A percentile compares a stretch with the other conserved stretches of the same genome.
Conservation (phyloP, 2,888 invertebrate genomes). For the Endomychus coccineus region DNA sequence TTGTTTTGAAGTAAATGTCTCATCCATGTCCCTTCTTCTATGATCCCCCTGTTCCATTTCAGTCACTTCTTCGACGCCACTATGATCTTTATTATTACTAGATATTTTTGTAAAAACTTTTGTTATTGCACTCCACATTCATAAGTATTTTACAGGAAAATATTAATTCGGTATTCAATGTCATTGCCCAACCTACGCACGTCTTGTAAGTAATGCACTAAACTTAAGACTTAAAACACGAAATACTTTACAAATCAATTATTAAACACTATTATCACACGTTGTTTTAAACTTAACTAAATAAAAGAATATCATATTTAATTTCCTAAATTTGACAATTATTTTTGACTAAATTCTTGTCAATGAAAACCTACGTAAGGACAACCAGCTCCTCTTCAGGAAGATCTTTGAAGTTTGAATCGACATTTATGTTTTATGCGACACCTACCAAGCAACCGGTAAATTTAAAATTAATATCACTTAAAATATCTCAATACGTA, state of each 20-base stretch:
- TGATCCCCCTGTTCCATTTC: constrained; percentile 38
- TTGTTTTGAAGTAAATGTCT: constrained; percentile 59
- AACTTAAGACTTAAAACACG: too few relatives aligned
- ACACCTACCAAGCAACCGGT: too few relatives aligned
- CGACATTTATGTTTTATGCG: too few relatives aligned
- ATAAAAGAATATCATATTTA: not conserved
- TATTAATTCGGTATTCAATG: constrained; percentile 38
- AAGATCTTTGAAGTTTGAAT: constrained; percentile 12
- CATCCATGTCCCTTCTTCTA: constrained; percentile 55
- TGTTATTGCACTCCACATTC: constrained; percentile 44
- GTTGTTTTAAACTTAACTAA: too few relatives aligned
- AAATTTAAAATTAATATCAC: too few relatives aligned
- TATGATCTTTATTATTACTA: constrained; percentile 32
- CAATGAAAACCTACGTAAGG: constrained; percentile 33
- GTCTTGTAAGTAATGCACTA: too few relatives aligned
- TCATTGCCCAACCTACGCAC: constrained; percentile 43
- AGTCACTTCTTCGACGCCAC: constrained; percentile 29
- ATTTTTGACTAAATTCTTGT: constrained; percentile 32
- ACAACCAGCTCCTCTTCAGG: constrained; percentile 26
- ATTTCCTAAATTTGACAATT: constrained; percentile 30
- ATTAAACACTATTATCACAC: too few relatives aligned
- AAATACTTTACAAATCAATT: too few relatives aligned
- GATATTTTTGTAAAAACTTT: constrained; percentile 41
- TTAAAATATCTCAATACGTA: too few relatives aligned
- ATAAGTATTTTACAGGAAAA: constrained; percentile 35